Base-by-base conservation (phyloP, 1,140 invertebrate species). In the Caenorhabditis remanei region DNA sequence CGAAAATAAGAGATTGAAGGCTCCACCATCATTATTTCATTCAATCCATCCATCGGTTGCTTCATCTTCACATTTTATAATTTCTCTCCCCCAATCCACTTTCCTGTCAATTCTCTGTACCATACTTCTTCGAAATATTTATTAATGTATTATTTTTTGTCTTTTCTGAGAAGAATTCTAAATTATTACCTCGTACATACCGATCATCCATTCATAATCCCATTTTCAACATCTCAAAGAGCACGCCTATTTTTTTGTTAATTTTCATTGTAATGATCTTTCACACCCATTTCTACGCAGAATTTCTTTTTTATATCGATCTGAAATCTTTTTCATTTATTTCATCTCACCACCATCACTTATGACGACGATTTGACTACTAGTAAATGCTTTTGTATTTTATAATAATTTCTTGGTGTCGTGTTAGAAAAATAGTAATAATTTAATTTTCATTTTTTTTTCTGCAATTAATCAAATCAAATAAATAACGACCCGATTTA, bases 401-500 rank as follows among this genome's bases (percentile, higher is more conserved):
- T 71, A 71, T 5, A 14, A 46, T 46, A 16, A 19, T 19, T 43
- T 46, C 21, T 4, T 46, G 41, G 46, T 9, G 58, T n/a, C 9
- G n/a, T n/a, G n/a, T 9, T n/a, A 46, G 5, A 71, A 46, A 71
- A 46, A 24, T 4, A 11, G 16, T 46, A 50, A 79, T 79, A 79
- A 79, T 13, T 79, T 79, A 24, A 41, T 13, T 24, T 79, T 53
- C n/a, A 50, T 79, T 79, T 0, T 79, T 16, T 48, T 79, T 53
- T 5, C 21, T 24, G 24, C n/a, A 24, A 50, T 19, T 50, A 19
- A 32, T 53, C 50, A 24, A 79, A 79, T 79, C 43, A 53, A 79
- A 79, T 79, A 79, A 79, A 79, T 79, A 79, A 79, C 13, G 71
- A 50, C 71, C 71, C 71, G 71, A 79, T 79, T 79, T 24, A 79